Evolutionary conservation across 1,140 invertebrate species (phyloP).

Genomic region (Psix sp.): DNA sequence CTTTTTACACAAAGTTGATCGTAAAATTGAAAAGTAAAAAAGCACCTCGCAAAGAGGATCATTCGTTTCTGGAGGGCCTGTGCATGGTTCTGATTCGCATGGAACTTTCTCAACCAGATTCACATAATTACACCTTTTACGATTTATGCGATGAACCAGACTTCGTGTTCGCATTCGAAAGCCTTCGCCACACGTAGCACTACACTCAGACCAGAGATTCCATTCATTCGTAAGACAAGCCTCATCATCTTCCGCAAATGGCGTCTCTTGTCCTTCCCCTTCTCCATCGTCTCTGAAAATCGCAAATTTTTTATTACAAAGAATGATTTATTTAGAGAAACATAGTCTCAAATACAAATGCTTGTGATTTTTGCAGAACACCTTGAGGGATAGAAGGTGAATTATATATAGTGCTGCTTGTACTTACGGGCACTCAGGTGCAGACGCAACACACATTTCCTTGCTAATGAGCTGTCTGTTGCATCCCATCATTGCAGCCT

Average conservation of each 20-base stretch:
- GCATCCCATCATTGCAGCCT: slow-evolving; percentile 86
- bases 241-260: slow-evolving; percentile 70
- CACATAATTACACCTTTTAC: slow-evolving; percentile 87
- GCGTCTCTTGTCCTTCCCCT: slow-evolving; percentile 51
- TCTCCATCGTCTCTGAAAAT: slow-evolving; percentile 2
- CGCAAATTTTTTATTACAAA: slow-evolving; percentile 1
- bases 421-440: slow-evolving; percentile 84
- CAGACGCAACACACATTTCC: slow-evolving; percentile 89
- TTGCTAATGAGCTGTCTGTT: slow-evolving; percentile 88
- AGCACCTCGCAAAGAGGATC: slow-evolving; percentile 80
- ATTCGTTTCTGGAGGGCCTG: slow-evolving; percentile 75
- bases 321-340: background rate
- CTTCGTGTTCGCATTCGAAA: slow-evolving; percentile 84
- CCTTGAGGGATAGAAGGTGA: slow-evolving; percentile 10
- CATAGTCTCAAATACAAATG: slow-evolving; percentile 5
- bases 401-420: slow-evolving; percentile 17
- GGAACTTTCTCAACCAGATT: slow-evolving; percentile 84
- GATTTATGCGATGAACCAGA: slow-evolving; percentile 84
- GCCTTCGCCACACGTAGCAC: slow-evolving; percentile 88
- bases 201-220: slow-evolving; percentile 89
- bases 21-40: too few relatives aligned
- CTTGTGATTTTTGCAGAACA: too few relatives aligned
- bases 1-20: too few relatives aligned
- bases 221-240: slow-evolving; percentile 86
- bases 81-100: slow-evolving; percentile 84